phyloP scores from a whole-genome alignment of 2,113 vertebrate species.

The Microcebus griseorufus region DNA sequence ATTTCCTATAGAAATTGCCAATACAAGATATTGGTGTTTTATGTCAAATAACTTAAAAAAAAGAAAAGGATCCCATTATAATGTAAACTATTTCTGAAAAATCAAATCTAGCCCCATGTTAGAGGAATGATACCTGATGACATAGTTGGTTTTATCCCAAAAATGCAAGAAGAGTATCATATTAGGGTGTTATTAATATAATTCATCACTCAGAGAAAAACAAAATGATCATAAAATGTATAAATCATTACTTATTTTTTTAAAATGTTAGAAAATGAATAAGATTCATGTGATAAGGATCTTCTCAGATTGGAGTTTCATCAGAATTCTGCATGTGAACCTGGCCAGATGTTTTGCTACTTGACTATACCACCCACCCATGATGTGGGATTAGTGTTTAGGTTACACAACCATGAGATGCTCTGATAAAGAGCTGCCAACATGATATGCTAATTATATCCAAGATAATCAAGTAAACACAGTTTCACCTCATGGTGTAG shows the following conservation, averaged over 20 bases:
- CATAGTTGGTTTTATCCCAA: neutral
- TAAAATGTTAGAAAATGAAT: neutral
- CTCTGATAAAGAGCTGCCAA: neutral
- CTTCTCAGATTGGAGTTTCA: neutral
- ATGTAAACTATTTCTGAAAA: slow-evolving; percentile 4
- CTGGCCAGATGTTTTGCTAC: neutral
- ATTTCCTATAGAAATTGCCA: neutral
- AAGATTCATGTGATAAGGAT: neutral
- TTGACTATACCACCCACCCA: neutral
- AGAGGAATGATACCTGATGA: neutral
- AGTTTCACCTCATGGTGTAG: neutral
- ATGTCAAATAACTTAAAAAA: neutral
- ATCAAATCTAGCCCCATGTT: neutral
- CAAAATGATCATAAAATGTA: neutral
- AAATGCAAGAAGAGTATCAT: neutral
- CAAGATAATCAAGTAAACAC: neutral
- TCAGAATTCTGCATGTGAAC: neutral
- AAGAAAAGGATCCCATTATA: neutral
- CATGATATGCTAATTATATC: neutral
- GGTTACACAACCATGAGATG: neutral
- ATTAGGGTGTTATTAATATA: neutral
- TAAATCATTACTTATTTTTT: neutral
- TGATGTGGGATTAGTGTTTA: neutral
- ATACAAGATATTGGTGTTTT: neutral
- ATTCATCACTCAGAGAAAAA: slow-evolving; percentile 17